Evolutionary conservation across 2,888 invertebrate genomes (phyloP), one percentile per base, ranked within the genome.

Genomic region (Malthinus seriepunctatus): DNA sequence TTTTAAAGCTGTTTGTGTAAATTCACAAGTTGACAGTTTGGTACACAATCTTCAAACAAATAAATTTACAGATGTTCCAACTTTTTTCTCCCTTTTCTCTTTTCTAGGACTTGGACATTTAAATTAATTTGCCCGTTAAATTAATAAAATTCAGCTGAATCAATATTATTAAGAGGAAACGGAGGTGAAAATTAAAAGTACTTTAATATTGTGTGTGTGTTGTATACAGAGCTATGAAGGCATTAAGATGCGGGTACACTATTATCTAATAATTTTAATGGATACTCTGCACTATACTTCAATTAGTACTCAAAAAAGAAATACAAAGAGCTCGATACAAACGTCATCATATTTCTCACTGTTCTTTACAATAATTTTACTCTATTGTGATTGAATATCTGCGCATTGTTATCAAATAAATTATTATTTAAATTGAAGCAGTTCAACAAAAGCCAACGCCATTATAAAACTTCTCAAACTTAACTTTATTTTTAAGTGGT

Each of bases 161-260:
- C 42, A 45, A 45, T 46, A 50, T 37, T 32, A 53, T 45, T 42
- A 34, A 37, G 51, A 52, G 46, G 51, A 47, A 58, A 50, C 37
- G 51, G 60, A 60, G 60, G 55, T 56, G 51, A 60, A 60, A 60
- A 54, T 51, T 50, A 54, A 54, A 50, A 48, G 42, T 49, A 45
- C 48, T 60, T 56, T 54, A 54, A 60, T 55, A 48, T 51, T 37
- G 60, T 23, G 23, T 23, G 23, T 23, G 23, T 60, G 60, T 56
- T 60, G 60, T 49, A 56, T 56, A 33, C 60, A 60, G 60, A 56
- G 60, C 56, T 48, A 60, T 60, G 56, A 58, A 56, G 59, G 59
- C 53, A 55, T 60, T 51, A 64, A 68, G 69, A 72, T 72, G 71
- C 71, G 72, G 72, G 72, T 63, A 66, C 64, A 71, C 70, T 72